Percentiles rank a stretch among this genome's conserved stretches.
phyloP scores from a whole-genome alignment of 2,797 vertebrate species.

The Tapirus indicus region DNA sequence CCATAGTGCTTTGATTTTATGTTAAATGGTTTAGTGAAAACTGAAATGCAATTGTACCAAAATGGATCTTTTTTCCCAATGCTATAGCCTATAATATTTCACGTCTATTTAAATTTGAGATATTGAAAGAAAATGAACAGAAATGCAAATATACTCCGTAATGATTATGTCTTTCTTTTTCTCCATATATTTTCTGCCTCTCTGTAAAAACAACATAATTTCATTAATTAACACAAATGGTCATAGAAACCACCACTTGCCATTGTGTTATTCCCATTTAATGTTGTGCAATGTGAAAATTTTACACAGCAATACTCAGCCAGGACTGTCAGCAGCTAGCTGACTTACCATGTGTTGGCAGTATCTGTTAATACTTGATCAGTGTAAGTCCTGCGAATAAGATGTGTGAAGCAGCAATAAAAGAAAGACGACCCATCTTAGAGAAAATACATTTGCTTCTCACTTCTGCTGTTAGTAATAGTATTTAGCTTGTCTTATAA shows the following conservation, averaged over 20 bases:
- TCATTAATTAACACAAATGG: constrained; percentile 62
- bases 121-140: constrained; percentile 60
- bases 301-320: not conserved
- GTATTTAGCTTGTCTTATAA: not conserved
- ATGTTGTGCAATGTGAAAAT: not conserved
- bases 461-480: constrained; percentile 9
- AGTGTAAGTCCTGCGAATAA: constrained; percentile 29
- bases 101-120: constrained; percentile 28
- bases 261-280: not conserved
- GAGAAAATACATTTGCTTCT: constrained; percentile 34
- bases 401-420: not conserved
- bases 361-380: constrained; percentile 53
- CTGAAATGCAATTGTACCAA: constrained; percentile 62
- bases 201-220: constrained; percentile 44
- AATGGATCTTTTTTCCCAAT: constrained; percentile 8
- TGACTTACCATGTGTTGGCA: constrained; percentile 65
- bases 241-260: not conserved
- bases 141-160: constrained; percentile 10
- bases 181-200: constrained; percentile 7
- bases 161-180: not conserved
- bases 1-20: constrained; percentile 19
- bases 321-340: not conserved
- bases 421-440: constrained; percentile 51
- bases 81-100: not conserved
- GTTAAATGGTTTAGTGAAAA: constrained; percentile 67